phyloP scores from a whole-genome alignment of 2,888 invertebrate species.

The Pachymerium ferrugineum region DNA sequence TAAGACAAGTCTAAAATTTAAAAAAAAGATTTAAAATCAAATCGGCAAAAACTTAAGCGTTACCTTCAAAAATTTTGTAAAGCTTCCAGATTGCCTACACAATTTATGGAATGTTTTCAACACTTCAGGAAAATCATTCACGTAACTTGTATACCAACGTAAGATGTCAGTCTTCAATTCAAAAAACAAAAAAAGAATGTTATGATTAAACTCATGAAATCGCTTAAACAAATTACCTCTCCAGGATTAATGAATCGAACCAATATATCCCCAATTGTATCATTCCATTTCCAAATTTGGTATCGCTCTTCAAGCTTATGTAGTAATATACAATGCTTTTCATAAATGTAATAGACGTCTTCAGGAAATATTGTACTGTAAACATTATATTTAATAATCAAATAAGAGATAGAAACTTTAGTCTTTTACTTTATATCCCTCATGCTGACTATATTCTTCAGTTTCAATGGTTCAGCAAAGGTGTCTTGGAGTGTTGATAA shows the following conservation, averaged over 20 bases:
- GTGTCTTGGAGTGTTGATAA: conserved; percentile 49
- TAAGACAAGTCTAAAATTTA: conserved; percentile 40
- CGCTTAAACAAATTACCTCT: conserved; percentile 31
- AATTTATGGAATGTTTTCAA: conserved; percentile 48
- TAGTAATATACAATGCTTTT: conserved; percentile 48
- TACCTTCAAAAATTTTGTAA: conserved; percentile 48
- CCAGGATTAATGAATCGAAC: conserved; percentile 41
- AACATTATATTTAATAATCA: conserved; percentile 33
- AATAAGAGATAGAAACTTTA: no score
- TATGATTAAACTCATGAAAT: neutral
- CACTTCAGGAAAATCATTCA: conserved; percentile 49
- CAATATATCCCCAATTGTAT: conserved; percentile 48
- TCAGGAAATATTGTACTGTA: conserved; percentile 48
- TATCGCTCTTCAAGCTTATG: conserved; percentile 48
- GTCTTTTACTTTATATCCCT: conserved; percentile 44
- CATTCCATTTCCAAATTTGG: conserved; percentile 46
- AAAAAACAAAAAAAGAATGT: neutral
- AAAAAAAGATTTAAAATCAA: neutral
- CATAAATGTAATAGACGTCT: conserved; percentile 47
- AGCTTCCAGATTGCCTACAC: conserved; percentile 44
- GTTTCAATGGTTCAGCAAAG: conserved; percentile 47
- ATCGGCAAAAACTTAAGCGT: neutral
- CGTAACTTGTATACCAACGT: conserved; percentile 48
- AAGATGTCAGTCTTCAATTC: conserved; percentile 45
- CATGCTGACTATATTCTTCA: conserved; percentile 41